Evolutionary conservation across 2,113 vertebrate genomes (phyloP), one percentile per base, ranked within the genome.

Genomic region (Seriola quinqueradiata): DNA sequence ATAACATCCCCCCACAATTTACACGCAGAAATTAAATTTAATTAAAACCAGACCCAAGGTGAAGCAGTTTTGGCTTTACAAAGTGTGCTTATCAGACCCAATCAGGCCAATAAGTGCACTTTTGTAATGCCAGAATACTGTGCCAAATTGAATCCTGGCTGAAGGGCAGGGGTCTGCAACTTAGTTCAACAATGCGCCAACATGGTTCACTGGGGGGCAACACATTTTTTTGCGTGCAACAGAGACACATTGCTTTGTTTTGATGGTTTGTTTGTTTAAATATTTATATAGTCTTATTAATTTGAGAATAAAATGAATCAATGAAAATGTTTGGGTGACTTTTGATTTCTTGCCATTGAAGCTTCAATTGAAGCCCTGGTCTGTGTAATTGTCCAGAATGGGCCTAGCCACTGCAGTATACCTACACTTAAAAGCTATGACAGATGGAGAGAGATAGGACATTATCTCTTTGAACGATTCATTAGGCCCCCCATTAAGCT

Each of bases 31-130:
- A 75, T 85, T 42, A 65, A 63, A 89, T 89, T 83, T 71, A 85
- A 91, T 89, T 87, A 84, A 91, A 89, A 77, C 67, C 80, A 83
- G 42, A 86, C 87, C 71, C 70, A 84, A 82, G 75, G 64, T 87
- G 78, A 89, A 70, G 61, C 48, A 73, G 84, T 82, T 84, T 84
- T 78, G 66, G 72, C 73, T 73, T 77, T 64, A 79, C 68, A 85
- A 54, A 81, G 58, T 83, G 83, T 68, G 75, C 25, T 70, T 79
- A 83, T 75, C 79, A 70, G 82, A 83, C 52, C 79, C 68, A 84
- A 84, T 87, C 86, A 80, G 81, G 68, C 65, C 83, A 84, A 72
- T 82, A 75, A 80, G 77, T 59, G 40, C 60, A 68, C 19, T 81
- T 58, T 68, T 81, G 66, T 75, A 74, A 82, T 86, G 81, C 69